These are phyloP conservation scores for Tolypeutes matacus DNA, from an alignment of 2,797 vertebrate genomes.

Conservation along the genomic window DNA sequence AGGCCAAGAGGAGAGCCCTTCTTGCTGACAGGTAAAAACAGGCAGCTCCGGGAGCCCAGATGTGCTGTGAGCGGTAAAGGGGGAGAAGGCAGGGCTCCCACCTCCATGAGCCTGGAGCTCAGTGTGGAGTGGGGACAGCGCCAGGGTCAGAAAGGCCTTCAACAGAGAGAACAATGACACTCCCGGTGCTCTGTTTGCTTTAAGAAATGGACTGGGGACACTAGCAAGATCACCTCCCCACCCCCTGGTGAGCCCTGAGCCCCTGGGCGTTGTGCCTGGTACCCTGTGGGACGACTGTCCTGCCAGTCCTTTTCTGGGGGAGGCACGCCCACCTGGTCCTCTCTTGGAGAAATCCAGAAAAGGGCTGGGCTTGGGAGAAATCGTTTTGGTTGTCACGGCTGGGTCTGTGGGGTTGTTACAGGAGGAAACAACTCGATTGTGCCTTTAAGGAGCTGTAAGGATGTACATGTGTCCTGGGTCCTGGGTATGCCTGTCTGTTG, in stretches of 20 bases:
- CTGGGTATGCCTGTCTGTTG: background rate
- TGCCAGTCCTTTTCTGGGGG: too few species aligned
- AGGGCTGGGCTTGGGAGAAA: background rate
- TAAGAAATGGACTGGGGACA: too few species aligned
- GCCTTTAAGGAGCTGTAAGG: background rate
- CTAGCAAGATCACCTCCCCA: too few species aligned
- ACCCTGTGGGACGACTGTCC: too few species aligned
- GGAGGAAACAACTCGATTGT: background rate
- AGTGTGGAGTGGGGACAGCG: background rate
- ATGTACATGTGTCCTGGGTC: background rate
- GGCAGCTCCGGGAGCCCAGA: background rate
- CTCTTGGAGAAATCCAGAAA: background rate
- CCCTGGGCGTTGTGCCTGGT: too few species aligned
- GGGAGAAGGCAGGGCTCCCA: background rate
- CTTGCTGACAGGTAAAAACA: background rate
- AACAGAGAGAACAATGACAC: background rate
- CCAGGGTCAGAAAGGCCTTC: background rate
- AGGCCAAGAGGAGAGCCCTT: too few species aligned
- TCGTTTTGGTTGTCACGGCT: background rate
- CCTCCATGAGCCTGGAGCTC: too few species aligned
- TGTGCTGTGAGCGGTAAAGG: too few species aligned
- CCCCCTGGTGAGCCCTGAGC: too few species aligned
- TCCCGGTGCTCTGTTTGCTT: background rate
- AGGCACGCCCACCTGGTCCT: too few species aligned
- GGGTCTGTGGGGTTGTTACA: background rate